These are phyloP conservation scores for Agrilus cyanescens DNA, from an alignment of 2,888 invertebrate species.

Conservation along the genomic window DNA sequence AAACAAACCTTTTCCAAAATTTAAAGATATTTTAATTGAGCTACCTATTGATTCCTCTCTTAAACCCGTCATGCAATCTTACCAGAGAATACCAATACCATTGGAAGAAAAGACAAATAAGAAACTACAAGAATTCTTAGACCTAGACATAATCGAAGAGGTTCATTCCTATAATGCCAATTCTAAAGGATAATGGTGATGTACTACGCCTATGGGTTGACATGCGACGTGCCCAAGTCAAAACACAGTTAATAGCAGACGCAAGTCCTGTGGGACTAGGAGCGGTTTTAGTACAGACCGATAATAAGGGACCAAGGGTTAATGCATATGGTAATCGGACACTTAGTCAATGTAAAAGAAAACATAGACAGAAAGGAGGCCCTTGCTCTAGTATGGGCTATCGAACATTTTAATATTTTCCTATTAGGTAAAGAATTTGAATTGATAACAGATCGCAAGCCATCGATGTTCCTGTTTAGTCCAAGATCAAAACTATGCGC, in stretches of 20 bases:
- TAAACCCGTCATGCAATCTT: no score
- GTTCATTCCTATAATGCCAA: no score
- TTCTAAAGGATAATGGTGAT: no score
- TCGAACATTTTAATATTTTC: constrained; percentile 20
- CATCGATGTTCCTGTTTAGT: constrained; percentile 24
- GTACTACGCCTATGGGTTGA: no score
- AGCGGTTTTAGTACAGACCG: constrained; percentile 18
- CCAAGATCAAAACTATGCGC: constrained; percentile 18
- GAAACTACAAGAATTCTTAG: no score
- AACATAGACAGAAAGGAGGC: constrained; percentile 28
- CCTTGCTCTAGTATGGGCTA: constrained; percentile 29
- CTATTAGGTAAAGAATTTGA: constrained; percentile 17
- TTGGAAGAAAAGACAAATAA: no score
- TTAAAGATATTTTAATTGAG: no score
- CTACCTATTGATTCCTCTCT: no score
- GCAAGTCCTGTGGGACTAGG: constrained; percentile 21
- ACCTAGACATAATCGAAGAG: no score
- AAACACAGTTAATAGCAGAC: constrained; percentile 20
- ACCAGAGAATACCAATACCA: no score
- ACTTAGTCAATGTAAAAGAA: constrained; percentile 16
- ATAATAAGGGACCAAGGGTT: constrained; percentile 13
- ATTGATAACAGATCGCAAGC: constrained; percentile 22
- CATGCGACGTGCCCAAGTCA: no score
- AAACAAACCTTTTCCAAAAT: no score
- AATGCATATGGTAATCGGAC: constrained; percentile 20